A percentile compares a stretch with the other conserved stretches of the same genome.
Conservation (phyloP, 2,888 invertebrate genomes). For the Resseliella maxima region DNA sequence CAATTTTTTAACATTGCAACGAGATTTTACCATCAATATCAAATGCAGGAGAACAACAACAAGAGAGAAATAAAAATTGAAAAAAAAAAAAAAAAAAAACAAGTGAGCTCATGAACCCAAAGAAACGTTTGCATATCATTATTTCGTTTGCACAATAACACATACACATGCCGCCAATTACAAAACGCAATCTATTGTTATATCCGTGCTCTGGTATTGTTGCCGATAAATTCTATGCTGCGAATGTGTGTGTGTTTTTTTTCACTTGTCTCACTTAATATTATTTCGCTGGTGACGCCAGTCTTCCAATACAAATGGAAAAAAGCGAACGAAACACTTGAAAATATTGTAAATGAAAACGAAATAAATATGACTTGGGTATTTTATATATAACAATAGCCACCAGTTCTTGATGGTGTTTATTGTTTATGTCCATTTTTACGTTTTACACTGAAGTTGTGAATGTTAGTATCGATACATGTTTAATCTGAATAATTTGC, state of each 20-base stretch:
- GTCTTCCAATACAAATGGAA: background rate
- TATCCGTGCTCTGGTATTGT: conserved; percentile 1
- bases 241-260: background rate
- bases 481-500: conserved; percentile 5
- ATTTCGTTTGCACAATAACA: conserved; percentile 3
- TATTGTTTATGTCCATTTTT: background rate
- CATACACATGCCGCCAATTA: background rate
- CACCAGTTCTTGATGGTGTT: background rate
- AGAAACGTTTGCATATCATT: conserved; percentile 26
- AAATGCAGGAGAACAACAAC: too few species aligned
- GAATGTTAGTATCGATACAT: too few species aligned
- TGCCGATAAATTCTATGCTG: conserved; percentile 7
- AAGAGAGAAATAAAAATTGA: too few species aligned
- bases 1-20: conserved; percentile 9
- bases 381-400: conserved; percentile 13
- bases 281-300: background rate
- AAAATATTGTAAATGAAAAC: conserved; percentile 29
- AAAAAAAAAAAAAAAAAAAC: conserved; percentile 10
- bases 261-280: background rate
- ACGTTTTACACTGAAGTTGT: background rate
- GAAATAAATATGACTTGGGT: background rate
- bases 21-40: background rate
- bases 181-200: conserved; percentile 50
- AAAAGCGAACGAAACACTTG: background rate
- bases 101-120: background rate